Base-by-base conservation (phyloP, 2,888 invertebrate genomes). In the Latheticus oryzae region DNA sequence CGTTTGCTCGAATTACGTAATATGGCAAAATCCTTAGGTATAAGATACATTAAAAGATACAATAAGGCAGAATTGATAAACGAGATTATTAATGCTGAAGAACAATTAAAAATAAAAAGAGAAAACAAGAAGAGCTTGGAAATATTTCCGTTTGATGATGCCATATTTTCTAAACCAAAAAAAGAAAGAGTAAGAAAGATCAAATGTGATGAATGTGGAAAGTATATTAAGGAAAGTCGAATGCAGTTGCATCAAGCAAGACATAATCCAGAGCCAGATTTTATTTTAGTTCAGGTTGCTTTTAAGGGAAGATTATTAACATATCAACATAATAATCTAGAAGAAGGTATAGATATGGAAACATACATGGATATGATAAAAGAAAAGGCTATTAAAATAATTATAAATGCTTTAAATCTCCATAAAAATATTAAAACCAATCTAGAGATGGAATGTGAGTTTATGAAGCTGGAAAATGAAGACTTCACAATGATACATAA, bases 381-480 rank as follows among this genome's bases (percentile, higher is more conserved):
- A 21, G 23, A 21, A 21, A 21, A 21, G 23, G 23, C 23, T 21
- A 21, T 21, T 21, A 21, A 21, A 21, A 21, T 21, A 21, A 21
- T 21, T 21, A 21, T 21, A 21, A 21, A 21, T 21, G 23, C 23
- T 21, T 21, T 21, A 21, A 21, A 21, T 21, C 38, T 38, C 21
- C 38, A 42, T 42, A 42, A 42, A 42, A 42, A 42, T 42, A 42
- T 42, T 42, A 56, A 56, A 56, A 37, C 21, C 38, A 48, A 38
- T 56, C 23, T 56, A 56, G 38, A 56, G 26, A 51, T 56, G 48
- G 48, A 56, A 51, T 56, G 40, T 38, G 32, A 56, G 48, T 56
- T 56, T 56, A 52, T 48, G 48, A 55, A 55, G 37, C 37, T 55
- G 47, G 38, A 55, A 50, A 37, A 55, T 55, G 37, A 47, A 23